Evolutionary conservation across 2,888 invertebrate species (phyloP), one percentile per base, ranked within the genome.

Genomic region (Coenonympha glycerion): DNA sequence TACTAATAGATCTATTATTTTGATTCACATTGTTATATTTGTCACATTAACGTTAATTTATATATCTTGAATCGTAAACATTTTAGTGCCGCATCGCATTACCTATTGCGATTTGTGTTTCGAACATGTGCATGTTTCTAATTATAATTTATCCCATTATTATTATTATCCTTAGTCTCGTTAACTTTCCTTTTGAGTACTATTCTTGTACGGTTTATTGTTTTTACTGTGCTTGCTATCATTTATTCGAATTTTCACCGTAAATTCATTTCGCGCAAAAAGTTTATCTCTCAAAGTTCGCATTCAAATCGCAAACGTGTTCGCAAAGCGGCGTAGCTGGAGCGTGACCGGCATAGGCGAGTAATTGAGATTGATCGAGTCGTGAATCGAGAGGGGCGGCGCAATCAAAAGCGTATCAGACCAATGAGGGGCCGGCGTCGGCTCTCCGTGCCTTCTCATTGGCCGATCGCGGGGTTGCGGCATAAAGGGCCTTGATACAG

Each of bases 341-440:
- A 74, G 69, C 66, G 66, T 60, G 74, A 76, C 71, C 73, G 73
- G 73, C 71, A 69, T 65, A 68, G 69, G 63, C 72, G 71, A 71
- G 72, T 80, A 83, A 85, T 85, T 79, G 77, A 76, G 83, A 86
- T 86, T 84, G 83, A 86, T 86, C 75, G 82, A 76, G 77, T 65
- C 75, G 69, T 72, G 81, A 74, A 85, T 85, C 79, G 80, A 76
- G 77, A 58, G 73, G 81, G 86, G 86, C 85, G 86, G 81, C 57
- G 85, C 85, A 82, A 85, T 86, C 86, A 86, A 86, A 87, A 75
- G 73, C 79, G 78, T 76, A 83, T 82, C 79, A 77, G 71, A 66
- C 85, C 85, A 86, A 86, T 86, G 69, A 66, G 77, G 66, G 75
- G 62, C 61, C 69, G 62, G 66, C 72, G 56, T 61, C 62, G 61